Evolutionary conservation across 2,113 vertebrate genomes (phyloP).

Genomic region (Neolamprologus sp.): DNA sequence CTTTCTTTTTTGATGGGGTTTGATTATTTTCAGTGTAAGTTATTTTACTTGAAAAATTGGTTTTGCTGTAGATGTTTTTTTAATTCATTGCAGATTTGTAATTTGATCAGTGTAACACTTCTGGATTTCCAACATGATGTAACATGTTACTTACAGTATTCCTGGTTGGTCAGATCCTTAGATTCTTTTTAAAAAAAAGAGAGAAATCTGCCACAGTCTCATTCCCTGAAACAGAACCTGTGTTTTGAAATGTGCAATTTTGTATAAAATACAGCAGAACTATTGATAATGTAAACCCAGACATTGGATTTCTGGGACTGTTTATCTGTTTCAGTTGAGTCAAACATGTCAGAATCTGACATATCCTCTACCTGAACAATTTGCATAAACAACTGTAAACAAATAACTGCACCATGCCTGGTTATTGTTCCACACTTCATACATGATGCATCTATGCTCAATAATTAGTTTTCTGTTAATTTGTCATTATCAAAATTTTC

Average conservation of each 20-base stretch:
- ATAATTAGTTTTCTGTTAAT: background rate
- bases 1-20: slow-evolving; percentile 2
- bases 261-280: slow-evolving; percentile 35
- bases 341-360: slow-evolving; percentile 30
- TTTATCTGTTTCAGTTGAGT: slow-evolving; percentile 16
- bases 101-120: slow-evolving; percentile 51
- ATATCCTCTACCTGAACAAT: slow-evolving; percentile 32
- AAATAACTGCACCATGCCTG: background rate
- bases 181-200: slow-evolving; percentile 7
- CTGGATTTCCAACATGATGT: slow-evolving; percentile 38
- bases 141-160: slow-evolving; percentile 63
- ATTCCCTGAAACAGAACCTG: slow-evolving; percentile 30
- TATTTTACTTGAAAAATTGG: slow-evolving; percentile 66
- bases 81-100: slow-evolving; percentile 58
- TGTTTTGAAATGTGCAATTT: slow-evolving; percentile 61
- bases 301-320: background rate
- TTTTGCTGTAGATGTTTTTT: slow-evolving; percentile 36
- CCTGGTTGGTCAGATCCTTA: slow-evolving; percentile 9
- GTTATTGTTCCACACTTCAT: background rate
- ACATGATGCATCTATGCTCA: background rate
- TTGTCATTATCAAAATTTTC: background rate
- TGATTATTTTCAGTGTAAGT: slow-evolving; percentile 64
- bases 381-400: slow-evolving; percentile 64
- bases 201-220: background rate
- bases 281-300: background rate